Percentiles rank a stretch among this genome's conserved stretches.
phyloP scores from a whole-genome alignment of 2,113 vertebrate genomes.

The Scartelaos histophorus region DNA sequence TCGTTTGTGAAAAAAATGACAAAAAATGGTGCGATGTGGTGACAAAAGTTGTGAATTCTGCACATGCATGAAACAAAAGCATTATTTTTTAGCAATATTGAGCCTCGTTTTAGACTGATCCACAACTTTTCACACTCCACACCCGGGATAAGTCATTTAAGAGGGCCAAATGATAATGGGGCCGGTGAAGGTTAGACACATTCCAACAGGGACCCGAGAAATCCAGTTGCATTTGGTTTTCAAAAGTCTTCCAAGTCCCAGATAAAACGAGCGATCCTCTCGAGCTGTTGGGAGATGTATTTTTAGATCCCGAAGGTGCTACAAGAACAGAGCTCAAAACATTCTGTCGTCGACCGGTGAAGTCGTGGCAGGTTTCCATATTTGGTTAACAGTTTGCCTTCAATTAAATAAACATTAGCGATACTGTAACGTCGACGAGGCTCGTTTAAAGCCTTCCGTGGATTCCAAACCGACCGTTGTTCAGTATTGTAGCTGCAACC shows the following conservation, averaged over 20 bases:
- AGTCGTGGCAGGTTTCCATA: neutral
- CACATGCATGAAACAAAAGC: neutral
- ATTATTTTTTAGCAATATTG: neutral
- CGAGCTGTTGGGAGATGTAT: constrained; percentile 1
- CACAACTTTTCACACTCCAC: neutral
- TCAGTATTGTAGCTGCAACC: constrained; percentile 60
- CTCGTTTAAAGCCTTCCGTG: neutral
- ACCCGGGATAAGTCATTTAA: neutral
- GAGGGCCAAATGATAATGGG: neutral
- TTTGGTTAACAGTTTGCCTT: neutral
- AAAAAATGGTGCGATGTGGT: neutral
- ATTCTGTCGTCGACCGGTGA: neutral
- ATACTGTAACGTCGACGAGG: neutral
- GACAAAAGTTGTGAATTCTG: neutral
- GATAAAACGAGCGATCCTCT: neutral
- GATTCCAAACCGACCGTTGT: constrained; percentile 59
- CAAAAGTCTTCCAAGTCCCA: neutral
- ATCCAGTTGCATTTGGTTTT: neutral
- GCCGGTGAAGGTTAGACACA: neutral
- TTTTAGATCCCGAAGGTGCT: neutral
- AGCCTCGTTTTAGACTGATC: neutral
- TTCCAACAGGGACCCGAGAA: neutral
- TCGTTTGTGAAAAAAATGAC: neutral
- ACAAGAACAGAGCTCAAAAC: neutral
- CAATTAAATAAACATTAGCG: neutral